Base-by-base conservation (phyloP, 2,113 vertebrate species). In the Falco punctatus region DNA sequence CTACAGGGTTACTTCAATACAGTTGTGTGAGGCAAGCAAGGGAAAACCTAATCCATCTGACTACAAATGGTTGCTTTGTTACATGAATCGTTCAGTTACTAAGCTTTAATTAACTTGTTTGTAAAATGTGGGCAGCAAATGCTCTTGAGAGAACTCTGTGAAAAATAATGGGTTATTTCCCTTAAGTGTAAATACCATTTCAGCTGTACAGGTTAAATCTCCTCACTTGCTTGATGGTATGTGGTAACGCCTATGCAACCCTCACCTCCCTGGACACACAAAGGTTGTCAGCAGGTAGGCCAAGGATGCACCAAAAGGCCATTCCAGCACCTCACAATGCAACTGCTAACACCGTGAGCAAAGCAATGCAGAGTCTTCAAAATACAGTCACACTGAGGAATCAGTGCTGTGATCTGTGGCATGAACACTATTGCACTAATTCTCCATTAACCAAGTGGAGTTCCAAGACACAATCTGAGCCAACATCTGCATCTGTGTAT, bases 341-440 rank as follows among this genome's bases (percentile, higher is more conserved):
- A 15, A 32, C 33, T 70, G 5, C 0, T 18, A 27, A 46, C 30
- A 17, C 10, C 4, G 2, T 4, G 0, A 23, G 14, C 52, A 64
- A 32, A 20, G 42, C 24, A 2, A 32, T 0, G 9, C 15, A 10
- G 8, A 11, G 28, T 4, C 28, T 38, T 33, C 35, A 26, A 23
- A 6, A 33, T 3, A 44, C 3, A 4, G 17, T 3, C 1, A 4
- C 0, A 1, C 12, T 10, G 9, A 24, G 35, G 59, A 59, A 28
- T 1, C 21, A 49, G 5, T 18, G 32, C 3, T 5, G 42, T 5
- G 0, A 44, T 18, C 15, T 6, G 15, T 10, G 30, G 17, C n/a
- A 18, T 16, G 54, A 65, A 59, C 22, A 23, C 3, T 17, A 13
- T 10, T 33, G 30, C 46, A 28, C 3, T 32, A 2, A 42, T 28